Evolutionary conservation across 2,797 vertebrate genomes (phyloP).

Genomic region (Myotis planiceps): DNA sequence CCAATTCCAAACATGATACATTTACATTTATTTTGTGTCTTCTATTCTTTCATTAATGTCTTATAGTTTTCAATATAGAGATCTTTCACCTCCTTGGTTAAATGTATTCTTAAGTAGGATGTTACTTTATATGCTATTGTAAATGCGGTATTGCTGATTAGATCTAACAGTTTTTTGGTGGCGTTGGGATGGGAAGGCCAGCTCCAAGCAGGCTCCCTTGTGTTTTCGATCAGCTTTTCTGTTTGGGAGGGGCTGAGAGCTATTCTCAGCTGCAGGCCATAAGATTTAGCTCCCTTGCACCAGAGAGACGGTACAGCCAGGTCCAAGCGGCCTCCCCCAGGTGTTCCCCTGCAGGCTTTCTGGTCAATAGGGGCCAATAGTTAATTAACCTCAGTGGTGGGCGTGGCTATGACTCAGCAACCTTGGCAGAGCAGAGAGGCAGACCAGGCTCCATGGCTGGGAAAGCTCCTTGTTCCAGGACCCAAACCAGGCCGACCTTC

Average conservation of each 20-base stretch:
- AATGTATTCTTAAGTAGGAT: not conserved
- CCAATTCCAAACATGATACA: not conserved
- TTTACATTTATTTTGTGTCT: not conserved
- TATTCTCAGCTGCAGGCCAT: not conserved
- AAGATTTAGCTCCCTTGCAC: not conserved
- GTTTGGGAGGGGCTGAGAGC: not conserved
- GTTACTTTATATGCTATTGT: not conserved
- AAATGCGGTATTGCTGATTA: not conserved
- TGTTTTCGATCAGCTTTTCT: not conserved
- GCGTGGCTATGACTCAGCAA: not conserved
- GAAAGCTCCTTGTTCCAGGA: not conserved
- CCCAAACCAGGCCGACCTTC: no score
- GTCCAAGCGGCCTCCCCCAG: not conserved
- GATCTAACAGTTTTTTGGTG: not conserved
- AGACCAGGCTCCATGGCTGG: not conserved
- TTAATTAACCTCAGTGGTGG: not conserved
- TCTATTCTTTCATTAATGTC: not conserved
- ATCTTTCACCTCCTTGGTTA: not conserved
- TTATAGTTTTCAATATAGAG: not conserved
- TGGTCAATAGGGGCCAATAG: not conserved
- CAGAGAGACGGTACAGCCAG: not conserved
- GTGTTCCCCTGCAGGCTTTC: not conserved
- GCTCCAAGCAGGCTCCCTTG: not conserved
- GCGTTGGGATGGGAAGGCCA: not conserved
- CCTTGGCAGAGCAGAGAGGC: not conserved